Evolutionary conservation across 2,113 vertebrate species (phyloP), one percentile per base, ranked within the genome.

Genomic region (Rynchops niger): DNA sequence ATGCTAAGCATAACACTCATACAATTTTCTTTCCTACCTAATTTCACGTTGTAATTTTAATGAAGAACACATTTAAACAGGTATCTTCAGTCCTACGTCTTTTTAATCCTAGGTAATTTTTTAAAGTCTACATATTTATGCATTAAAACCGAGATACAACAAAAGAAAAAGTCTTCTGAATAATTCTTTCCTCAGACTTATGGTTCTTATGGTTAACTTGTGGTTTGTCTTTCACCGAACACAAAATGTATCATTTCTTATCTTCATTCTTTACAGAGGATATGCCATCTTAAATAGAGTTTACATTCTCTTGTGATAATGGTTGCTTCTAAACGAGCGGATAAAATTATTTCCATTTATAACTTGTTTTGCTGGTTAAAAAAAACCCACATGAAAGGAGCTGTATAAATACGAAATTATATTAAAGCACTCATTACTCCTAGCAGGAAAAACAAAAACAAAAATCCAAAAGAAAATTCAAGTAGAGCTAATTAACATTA

Each of bases 1-100:
- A 56, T 0, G 2, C 49, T 52, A 45, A 61, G 45, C 13, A 11
- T 9, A 65, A 56, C 4, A 12, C 8, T 65, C 1, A 0, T 2
- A 3, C 0, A 0, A 53, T 69, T 82, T 87, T 72, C n/a, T 72
- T 88, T 77, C 45, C 45, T 53, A 45, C 25, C 7, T 42, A 56
- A 62, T 19, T 56, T 82, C 13, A 25, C 1, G 1, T 6, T 29
- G 11, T 7, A 45, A 36, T 70, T 93, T 82, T 82, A 83, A 27
- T n/a, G 38, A 86, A 55, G 36, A 86, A 70, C 25, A 56, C 17
- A 27, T 49, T 82, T 40, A 66, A 89, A 65, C 30, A 56, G 43
- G 5, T 4, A 18, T 36, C 26, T 92, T 77, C 74, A 53, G 40
- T 29, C 15, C 25, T 29, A 13, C 0, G 5, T 11, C 25, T 80